phyloP scores from a whole-genome alignment of 2,888 invertebrate species.

The Malacosoma neustria region DNA sequence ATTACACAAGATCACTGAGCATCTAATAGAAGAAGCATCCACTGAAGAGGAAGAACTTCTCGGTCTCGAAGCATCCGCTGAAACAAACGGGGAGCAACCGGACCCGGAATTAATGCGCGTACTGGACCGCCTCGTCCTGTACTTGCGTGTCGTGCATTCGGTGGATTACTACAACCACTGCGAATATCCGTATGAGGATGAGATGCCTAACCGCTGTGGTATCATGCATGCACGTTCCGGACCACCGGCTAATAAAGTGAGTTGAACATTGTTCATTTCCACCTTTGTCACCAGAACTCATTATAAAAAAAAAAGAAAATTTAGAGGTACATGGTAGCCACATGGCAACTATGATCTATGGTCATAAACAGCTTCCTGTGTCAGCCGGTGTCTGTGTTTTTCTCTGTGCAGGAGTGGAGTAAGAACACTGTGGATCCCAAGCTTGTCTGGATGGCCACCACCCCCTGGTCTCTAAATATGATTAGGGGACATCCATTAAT shows the following conservation, averaged over 20 bases:
- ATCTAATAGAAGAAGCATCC: slow-evolving; percentile 97
- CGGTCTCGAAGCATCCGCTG: slow-evolving; percentile 73
- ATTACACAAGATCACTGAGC: slow-evolving; percentile 97
- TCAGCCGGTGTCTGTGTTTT: too few relatives aligned
- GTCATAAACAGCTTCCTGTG: too few relatives aligned
- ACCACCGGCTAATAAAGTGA: slow-evolving; percentile 86
- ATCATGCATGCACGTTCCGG: slow-evolving; percentile 97
- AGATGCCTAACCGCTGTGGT: slow-evolving; percentile 99
- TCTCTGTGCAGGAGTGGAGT: too few relatives aligned
- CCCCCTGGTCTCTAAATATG: too few relatives aligned
- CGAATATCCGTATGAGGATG: slow-evolving; percentile 99
- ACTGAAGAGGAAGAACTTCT: slow-evolving; percentile 97
- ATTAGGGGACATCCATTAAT: too few relatives aligned
- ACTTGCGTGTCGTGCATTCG: slow-evolving; percentile 97
- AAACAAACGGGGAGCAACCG: slow-evolving; percentile 36
- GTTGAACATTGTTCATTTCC: too few relatives aligned
- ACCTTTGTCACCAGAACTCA: too few relatives aligned
- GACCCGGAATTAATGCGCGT: slow-evolving; percentile 77
- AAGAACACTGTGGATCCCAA: too few relatives aligned
- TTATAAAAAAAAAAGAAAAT: too few relatives aligned
- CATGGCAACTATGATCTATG: too few relatives aligned
- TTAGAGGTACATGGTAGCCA: too few relatives aligned
- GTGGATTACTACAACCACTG: slow-evolving; percentile 99
- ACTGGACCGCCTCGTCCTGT: slow-evolving; percentile 87
- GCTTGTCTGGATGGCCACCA: too few relatives aligned